phyloP scores from a whole-genome alignment of 2,113 vertebrate species.

The Ellobius talpinus region DNA sequence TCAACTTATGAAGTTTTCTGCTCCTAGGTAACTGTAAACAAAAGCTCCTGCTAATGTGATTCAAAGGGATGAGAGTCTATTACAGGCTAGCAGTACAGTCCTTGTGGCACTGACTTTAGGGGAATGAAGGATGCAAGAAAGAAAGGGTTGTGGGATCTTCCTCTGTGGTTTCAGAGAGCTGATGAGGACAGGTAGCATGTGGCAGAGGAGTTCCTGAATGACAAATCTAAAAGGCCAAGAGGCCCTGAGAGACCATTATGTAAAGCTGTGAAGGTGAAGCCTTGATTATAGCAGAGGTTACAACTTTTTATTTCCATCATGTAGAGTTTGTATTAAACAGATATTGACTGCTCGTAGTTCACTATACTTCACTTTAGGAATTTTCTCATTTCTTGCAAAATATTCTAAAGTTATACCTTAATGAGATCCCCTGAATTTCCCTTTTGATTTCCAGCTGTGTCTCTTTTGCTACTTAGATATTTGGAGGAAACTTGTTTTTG shows the following conservation, averaged over 20 bases:
- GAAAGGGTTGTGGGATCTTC: background rate
- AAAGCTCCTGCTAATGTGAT: background rate
- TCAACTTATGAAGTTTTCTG: background rate
- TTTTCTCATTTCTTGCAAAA: background rate
- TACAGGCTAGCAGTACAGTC: background rate
- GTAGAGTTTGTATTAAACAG: conserved; percentile 7
- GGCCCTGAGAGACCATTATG: background rate
- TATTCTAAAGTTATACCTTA: background rate
- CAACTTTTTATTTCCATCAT: background rate
- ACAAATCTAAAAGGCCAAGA: background rate
- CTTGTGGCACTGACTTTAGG: background rate
- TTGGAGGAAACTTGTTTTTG: background rate
- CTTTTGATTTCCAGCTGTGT: conserved; percentile 8
- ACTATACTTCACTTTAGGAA: background rate
- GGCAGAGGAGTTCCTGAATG: too few relatives aligned
- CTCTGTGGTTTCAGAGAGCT: background rate
- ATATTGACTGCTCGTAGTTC: background rate
- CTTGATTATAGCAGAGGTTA: background rate
- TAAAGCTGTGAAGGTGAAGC: background rate
- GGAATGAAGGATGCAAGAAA: background rate
- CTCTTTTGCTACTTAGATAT: background rate
- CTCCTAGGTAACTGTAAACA: background rate
- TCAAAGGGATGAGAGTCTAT: background rate
- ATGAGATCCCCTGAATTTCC: background rate
- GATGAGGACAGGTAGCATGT: background rate